These are phyloP conservation scores for Melolontha melolontha DNA, from an alignment of 2,888 invertebrate genomes.

Conservation along the genomic window DNA sequence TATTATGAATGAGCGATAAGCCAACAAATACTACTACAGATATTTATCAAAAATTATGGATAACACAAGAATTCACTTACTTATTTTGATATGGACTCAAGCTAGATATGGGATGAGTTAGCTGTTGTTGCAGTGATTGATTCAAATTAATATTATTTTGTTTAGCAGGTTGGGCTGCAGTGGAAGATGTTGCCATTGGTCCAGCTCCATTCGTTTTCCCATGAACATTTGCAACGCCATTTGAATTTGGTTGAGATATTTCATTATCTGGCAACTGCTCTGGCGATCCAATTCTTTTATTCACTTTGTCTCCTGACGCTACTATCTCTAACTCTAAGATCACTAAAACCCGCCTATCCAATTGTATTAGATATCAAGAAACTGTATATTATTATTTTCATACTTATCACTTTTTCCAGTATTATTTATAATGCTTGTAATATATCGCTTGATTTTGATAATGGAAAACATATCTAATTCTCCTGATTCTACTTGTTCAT, in stretches of 20 bases:
- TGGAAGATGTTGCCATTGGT: background rate
- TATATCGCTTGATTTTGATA: conserved; percentile 82
- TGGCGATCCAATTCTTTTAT: conserved; percentile 84
- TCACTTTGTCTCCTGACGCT: conserved; percentile 78
- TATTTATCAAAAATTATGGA: too few relatives aligned
- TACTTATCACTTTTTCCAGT: conserved; percentile 79
- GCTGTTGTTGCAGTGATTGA: conserved; percentile 59
- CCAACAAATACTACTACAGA: too few relatives aligned
- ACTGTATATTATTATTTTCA: conserved; percentile 55
- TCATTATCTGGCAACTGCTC: conserved; percentile 63
- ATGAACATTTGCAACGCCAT: background rate
- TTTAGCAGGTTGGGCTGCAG: conserved; percentile 6
- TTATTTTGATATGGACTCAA: conserved; percentile 95
- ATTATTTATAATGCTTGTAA: conserved; percentile 85
- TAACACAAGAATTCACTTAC: conserved; percentile 68
- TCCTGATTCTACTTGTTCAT: conserved; percentile 68
- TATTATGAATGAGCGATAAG: too few relatives aligned
- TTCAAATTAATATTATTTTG: conserved; percentile 53
- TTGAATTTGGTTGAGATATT: background rate
- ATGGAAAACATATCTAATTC: conserved; percentile 77
- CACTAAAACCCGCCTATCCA: conserved; percentile 83
- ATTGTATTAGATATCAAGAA: conserved; percentile 29
- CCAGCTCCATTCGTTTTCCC: too few relatives aligned
- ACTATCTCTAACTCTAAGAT: conserved; percentile 83
- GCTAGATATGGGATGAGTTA: conserved; percentile 83